A percentile compares a stretch with the other conserved stretches of the same genome.
phyloP scores from a whole-genome alignment of 2,888 invertebrate species.

The Torymus texanus region DNA sequence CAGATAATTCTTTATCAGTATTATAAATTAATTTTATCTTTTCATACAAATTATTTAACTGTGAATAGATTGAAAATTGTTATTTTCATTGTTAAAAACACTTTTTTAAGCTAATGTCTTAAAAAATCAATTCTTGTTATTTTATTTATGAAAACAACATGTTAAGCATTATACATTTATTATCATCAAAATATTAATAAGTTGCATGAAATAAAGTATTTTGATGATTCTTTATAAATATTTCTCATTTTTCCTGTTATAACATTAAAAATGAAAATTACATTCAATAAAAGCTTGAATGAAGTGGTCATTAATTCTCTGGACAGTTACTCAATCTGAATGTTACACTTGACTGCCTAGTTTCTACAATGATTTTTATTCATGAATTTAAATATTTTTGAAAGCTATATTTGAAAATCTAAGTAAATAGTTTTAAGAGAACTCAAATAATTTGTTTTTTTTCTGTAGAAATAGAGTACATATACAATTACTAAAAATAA shows the following conservation, averaged over 20 bases:
- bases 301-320: constrained; percentile 5
- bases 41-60: too few species aligned
- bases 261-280: neutral
- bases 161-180: neutral
- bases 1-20: too few species aligned
- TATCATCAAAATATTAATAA: neutral
- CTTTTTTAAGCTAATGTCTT: too few species aligned
- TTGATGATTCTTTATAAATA: neutral
- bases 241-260: neutral
- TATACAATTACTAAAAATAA: neutral
- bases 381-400: constrained; percentile 14
- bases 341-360: constrained; percentile 29
- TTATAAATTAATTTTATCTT: too few species aligned
- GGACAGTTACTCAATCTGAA: constrained; percentile 8
- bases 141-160: neutral
- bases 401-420: neutral
- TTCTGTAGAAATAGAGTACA: too few species aligned
- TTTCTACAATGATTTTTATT: constrained; percentile 10
- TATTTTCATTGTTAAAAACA: too few species aligned
- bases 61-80: too few species aligned
- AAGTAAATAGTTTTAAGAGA: neutral
- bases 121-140: too few species aligned
- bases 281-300: neutral
- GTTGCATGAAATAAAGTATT: neutral
- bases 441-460: too few species aligned